Evolutionary conservation across 2,888 invertebrate genomes (phyloP).

Genomic region (Drosophila kambysellisi): DNA sequence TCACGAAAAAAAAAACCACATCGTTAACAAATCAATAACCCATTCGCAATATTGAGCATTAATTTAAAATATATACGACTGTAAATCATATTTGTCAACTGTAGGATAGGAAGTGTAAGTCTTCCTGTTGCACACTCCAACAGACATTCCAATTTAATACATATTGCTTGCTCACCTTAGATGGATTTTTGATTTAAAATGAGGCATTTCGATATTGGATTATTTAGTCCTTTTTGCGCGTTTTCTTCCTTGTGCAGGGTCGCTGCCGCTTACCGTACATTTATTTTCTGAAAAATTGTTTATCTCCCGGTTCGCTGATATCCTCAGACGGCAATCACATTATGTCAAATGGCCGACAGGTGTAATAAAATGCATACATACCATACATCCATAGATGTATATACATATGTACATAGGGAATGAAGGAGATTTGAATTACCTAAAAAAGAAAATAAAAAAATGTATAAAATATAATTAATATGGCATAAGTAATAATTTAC

Average conservation of each 20-base stretch:
- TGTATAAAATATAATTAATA: not conserved
- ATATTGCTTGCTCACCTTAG: slow-evolving; percentile 36
- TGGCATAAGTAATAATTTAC: not conserved
- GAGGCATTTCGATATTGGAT: slow-evolving; percentile 39
- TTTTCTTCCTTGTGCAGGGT: slow-evolving; percentile 52
- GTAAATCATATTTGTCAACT: slow-evolving; percentile 5
- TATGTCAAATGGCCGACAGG: slow-evolving; percentile 11
- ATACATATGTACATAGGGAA: slow-evolving; percentile 5
- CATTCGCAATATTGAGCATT: not conserved
- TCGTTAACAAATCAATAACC: not conserved
- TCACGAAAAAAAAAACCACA: not conserved
- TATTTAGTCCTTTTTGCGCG: slow-evolving; percentile 54
- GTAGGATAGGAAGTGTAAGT: not conserved
- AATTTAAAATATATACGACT: not conserved
- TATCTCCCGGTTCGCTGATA: slow-evolving; percentile 35
- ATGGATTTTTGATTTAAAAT: slow-evolving; percentile 20
- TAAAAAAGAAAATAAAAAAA: slow-evolving; percentile 9
- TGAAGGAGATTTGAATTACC: slow-evolving; percentile 30
- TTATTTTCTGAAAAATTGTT: slow-evolving; percentile 60
- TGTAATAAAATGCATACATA: slow-evolving; percentile 16
- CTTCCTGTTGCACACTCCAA: slow-evolving; percentile 17
- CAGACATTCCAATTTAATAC: not conserved
- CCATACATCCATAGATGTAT: slow-evolving; percentile 12
- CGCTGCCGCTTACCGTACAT: slow-evolving; percentile 62
- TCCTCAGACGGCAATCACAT: slow-evolving; percentile 15